Evolutionary conservation across 2,113 vertebrate species (phyloP), one percentile per base, ranked within the genome.

Genomic region (Dryoscopus gambensis): DNA sequence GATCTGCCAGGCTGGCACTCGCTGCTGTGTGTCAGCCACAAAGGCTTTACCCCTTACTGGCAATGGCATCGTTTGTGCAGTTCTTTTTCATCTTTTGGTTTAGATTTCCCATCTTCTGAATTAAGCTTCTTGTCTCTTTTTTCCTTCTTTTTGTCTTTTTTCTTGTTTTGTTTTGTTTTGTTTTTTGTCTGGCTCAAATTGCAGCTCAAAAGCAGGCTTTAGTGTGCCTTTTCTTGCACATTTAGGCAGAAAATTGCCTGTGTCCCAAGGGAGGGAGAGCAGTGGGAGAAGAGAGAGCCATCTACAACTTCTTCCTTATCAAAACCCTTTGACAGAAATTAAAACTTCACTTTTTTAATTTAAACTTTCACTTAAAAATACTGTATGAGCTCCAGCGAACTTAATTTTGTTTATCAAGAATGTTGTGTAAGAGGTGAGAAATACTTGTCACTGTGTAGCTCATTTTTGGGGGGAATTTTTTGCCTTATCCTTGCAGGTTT

Each of bases 1-100:
- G 87, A 81, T 95, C 57, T 88, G 85, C 89, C 82, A 90, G 89
- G 49, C 91, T 97, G 95, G 85, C 87, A 30, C 70, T 56, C 19
- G 15, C 1, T 19, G 47, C 59, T 49, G 18, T 40, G 11, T 55
- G 49, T 83, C 71, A 64, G 68, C 90, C 91, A 67, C 82, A 70
- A 74, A 75, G 37, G 47, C 62, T 95, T 86, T 90, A 91, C 60
- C 35, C 28, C 75, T 94, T 93, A 44, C 87, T 91, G 88, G 71
- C 74, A 82, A 7, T 60, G 46, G 24, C 73, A 88, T 84, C 23
- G 11, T 50, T 97, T 90, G 35, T 88, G 57, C 56, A 44, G 23
- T 74, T 91, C 52, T 65, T 83, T 92, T 80, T 80, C 73, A 91
- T 94, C 74, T 92, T 71, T 35, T 0, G 2, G 84, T 94, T 93